A percentile compares a stretch with the other conserved stretches of the same genome.
These are phyloP conservation scores for Sphaeramia orbicularis DNA, from an alignment of 2,797 vertebrate genomes.

Conservation along the genomic window DNA sequence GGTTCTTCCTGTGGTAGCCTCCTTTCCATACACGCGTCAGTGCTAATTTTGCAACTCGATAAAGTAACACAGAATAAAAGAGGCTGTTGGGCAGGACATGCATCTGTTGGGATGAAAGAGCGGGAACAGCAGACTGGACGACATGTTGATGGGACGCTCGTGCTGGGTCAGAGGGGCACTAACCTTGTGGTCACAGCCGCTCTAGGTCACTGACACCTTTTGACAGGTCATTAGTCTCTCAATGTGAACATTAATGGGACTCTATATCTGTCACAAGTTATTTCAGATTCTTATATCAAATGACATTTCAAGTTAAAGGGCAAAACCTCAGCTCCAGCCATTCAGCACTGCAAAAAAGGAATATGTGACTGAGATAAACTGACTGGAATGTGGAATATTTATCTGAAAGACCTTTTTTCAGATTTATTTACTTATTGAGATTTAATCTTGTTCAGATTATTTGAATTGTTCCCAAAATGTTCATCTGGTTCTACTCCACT, in stretches of 20 bases:
- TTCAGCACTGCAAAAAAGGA: too few species aligned
- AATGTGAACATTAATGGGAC: conserved; percentile 28
- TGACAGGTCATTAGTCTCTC: conserved; percentile 10
- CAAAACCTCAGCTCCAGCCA: not conserved
- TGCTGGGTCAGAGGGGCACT: conserved; percentile 8
- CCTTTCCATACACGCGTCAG: not conserved
- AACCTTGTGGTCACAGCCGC: not conserved
- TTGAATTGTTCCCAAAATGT: too few species aligned
- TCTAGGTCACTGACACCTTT: conserved; percentile 1
- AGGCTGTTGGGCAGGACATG: conserved; percentile 6
- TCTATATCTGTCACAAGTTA: conserved; percentile 9
- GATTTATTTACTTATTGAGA: too few species aligned
- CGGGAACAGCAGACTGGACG: not conserved
- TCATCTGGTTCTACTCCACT: too few species aligned
- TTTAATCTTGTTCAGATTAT: too few species aligned
- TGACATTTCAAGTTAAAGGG: conserved; percentile 3
- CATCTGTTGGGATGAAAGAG: conserved; percentile 28
- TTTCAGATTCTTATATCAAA: conserved; percentile 25
- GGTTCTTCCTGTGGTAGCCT: conserved; percentile 25
- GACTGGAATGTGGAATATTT: too few species aligned
- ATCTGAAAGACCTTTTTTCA: too few species aligned
- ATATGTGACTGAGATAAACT: too few species aligned
- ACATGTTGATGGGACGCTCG: conserved; percentile 31
- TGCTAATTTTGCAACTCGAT: conserved; percentile 27
- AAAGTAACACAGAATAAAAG: not conserved